Percentiles rank a stretch among this genome's conserved stretches.
Evolutionary conservation across 2,888 invertebrate species (phyloP).

Genomic region (Drosophila quinaria): DNA sequence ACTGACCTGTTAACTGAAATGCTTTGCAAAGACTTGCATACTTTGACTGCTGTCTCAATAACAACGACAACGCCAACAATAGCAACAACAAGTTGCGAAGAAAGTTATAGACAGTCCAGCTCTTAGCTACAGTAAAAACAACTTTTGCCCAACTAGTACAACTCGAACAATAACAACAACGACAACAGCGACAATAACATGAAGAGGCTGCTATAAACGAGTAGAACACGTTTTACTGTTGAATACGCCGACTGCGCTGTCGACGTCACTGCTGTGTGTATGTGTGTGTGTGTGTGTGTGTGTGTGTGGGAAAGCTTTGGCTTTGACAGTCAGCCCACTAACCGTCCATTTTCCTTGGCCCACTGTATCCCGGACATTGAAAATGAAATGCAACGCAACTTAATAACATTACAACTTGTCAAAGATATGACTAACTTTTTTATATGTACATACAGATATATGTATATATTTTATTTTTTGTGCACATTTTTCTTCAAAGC

Average conservation of each 20-base stretch:
- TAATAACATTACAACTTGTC: slow-evolving; percentile 71
- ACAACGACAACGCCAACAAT: slow-evolving; percentile 46
- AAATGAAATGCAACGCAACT: slow-evolving; percentile 73
- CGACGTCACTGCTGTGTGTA: slow-evolving; percentile 22
- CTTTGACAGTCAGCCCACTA: slow-evolving; percentile 45
- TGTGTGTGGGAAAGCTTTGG: slow-evolving; percentile 72
- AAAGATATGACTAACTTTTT: slow-evolving; percentile 41
- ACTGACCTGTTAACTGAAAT: slow-evolving; percentile 80
- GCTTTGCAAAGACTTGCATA: slow-evolving; percentile 70
- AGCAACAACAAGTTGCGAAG: slow-evolving; percentile 66
- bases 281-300: slow-evolving; percentile 22
- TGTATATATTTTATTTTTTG: slow-evolving; percentile 8
- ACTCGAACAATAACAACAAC: slow-evolving; percentile 43
- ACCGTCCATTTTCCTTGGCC: slow-evolving; percentile 66
- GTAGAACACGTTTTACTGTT: slow-evolving; percentile 81
- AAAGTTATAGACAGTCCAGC: slow-evolving; percentile 73
- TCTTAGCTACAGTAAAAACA: slow-evolving; percentile 77
- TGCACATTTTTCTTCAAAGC: slow-evolving; percentile 23
- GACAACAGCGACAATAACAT: slow-evolving; percentile 24
- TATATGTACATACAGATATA: slow-evolving; percentile 1
- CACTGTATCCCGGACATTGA: slow-evolving; percentile 74
- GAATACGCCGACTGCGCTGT: slow-evolving; percentile 51
- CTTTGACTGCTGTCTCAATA: slow-evolving; percentile 67
- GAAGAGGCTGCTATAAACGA: slow-evolving; percentile 55
- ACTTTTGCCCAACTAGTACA: slow-evolving; percentile 77